These are phyloP conservation scores for Allobates femoralis DNA, from an alignment of 2,797 vertebrate genomes.

Conservation along the genomic window DNA sequence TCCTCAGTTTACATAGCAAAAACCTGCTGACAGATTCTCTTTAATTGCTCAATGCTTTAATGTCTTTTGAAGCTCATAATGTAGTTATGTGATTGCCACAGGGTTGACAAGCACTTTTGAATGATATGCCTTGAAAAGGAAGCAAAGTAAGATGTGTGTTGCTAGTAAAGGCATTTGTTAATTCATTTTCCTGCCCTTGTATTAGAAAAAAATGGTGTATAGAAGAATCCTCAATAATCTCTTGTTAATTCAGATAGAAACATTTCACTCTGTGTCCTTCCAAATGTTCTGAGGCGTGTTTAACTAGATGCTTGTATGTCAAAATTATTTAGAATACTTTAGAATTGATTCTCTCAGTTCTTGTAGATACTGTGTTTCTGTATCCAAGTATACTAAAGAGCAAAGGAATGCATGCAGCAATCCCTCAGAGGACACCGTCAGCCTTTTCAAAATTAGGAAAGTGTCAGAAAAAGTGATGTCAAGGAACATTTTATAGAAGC, in stretches of 20 bases:
- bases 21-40: no score
- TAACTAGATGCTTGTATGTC: slow-evolving; percentile 47
- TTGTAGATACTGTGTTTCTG: slow-evolving; percentile 38
- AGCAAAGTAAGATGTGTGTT: slow-evolving; percentile 7
- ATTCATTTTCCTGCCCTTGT: slow-evolving; percentile 31
- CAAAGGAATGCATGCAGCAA: slow-evolving; percentile 47
- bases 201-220: slow-evolving; percentile 15
- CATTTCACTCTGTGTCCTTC: slow-evolving; percentile 57
- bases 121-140: slow-evolving; percentile 25
- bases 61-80: neutral
- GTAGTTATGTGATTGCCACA: neutral
- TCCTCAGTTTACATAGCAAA: no score
- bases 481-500: slow-evolving; percentile 16
- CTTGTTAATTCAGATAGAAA: slow-evolving; percentile 49
- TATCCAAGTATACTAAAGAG: slow-evolving; percentile 47
- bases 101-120: slow-evolving; percentile 14
- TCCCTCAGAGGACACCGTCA: slow-evolving; percentile 17
- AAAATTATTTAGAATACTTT: slow-evolving; percentile 60
- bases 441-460: slow-evolving; percentile 30
- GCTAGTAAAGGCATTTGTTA: slow-evolving; percentile 29
- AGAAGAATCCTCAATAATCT: slow-evolving; percentile 30
- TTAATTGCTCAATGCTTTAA: neutral
- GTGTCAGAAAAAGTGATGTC: slow-evolving; percentile 28
- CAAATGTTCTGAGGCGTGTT: slow-evolving; percentile 56
- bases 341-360: slow-evolving; percentile 52